phyloP scores from a whole-genome alignment of 2,888 invertebrate genomes.

The Ectropis crepuscularia region DNA sequence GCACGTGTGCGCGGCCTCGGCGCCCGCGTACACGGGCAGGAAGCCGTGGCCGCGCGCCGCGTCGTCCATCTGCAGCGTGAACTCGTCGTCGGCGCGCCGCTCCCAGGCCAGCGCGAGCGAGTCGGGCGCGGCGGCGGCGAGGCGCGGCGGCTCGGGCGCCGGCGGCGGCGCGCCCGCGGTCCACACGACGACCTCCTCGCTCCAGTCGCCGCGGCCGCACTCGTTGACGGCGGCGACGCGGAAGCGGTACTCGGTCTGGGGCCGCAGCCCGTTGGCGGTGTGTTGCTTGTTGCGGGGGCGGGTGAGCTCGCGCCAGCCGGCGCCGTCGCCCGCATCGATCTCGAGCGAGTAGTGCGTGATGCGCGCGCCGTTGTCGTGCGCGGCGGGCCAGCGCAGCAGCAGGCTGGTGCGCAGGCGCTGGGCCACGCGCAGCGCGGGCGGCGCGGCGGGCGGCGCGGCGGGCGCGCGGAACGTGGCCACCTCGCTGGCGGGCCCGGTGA shows the following conservation, averaged over 20 bases:
- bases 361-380: conserved; percentile 92
- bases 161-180: conserved; percentile 93
- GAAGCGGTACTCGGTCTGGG: conserved; percentile 92
- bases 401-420: conserved; percentile 89
- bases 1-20: conserved; percentile 88
- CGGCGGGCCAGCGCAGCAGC: conserved; percentile 89
- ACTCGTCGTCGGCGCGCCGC: conserved; percentile 91
- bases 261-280: conserved; percentile 89
- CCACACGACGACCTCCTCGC: conserved; percentile 87
- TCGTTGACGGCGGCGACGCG: conserved; percentile 93
- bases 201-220: conserved; percentile 90
- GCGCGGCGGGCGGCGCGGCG: conserved; percentile 91
- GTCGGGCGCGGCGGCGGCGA: conserved; percentile 86
- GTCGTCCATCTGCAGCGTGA: conserved; percentile 92
- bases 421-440: conserved; percentile 89
- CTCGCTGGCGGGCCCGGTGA: conserved; percentile 90
- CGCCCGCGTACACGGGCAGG: conserved; percentile 91
- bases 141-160: conserved; percentile 90
- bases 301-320: conserved; percentile 88
- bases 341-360: conserved; percentile 91
- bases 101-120: conserved; percentile 90
- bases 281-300: conserved; percentile 90
- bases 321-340: conserved; percentile 88
- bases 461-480: conserved; percentile 92
- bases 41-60: conserved; percentile 90